Base-by-base conservation (phyloP, 2,113 vertebrate genomes). In the Oophaga pumilio region DNA sequence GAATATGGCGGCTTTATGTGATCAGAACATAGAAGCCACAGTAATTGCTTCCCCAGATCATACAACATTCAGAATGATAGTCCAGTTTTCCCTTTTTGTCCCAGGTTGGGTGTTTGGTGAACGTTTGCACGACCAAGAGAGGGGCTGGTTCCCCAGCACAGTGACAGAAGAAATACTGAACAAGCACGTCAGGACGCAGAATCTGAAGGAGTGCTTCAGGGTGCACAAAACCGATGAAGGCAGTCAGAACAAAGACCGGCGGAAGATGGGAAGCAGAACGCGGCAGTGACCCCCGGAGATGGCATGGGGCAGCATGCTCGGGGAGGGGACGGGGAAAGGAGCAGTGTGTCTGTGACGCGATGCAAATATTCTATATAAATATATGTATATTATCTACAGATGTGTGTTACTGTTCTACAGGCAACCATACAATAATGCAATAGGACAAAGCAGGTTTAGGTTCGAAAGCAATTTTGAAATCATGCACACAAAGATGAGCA, bases 21-120 rank as follows among this genome's bases (percentile, higher is more conserved):
- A 77, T 33, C 20, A 53, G n/a, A 13, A 77, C 52, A 76, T 52
- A 24, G 20, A 22, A 56, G 53, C 8, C 53, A 28, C 68, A 69
- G 20, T 33, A 22, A 0, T 18, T 20, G 20, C 18, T 22, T 74
- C 17, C 71, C 6, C 2, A 1, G 7, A 28, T 74, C 71, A 49
- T 74, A 50, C 10, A 7, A 6, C 10, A 74, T 74, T 49, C 71
- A 22, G 43, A 50, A 50, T 74, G 2, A 74, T 43, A 49, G 50
- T 22, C 8, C 17, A 50, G 43, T 50, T 74, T 50, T 74, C 22
- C 71, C 18, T 74, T 50, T 88, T 22, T 76, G 1, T 49, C 33
- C 4, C 92, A 98, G 98, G 97, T n/a, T 99, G 98, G 98, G 97
- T 98, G 93, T 94, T 98, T 90, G 98, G 97, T 0, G 97, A 99